Percentiles rank a stretch among this genome's conserved stretches.
Evolutionary conservation across 1,140 invertebrate species (phyloP).

Genomic region (Trypoxylus dichotomus): DNA sequence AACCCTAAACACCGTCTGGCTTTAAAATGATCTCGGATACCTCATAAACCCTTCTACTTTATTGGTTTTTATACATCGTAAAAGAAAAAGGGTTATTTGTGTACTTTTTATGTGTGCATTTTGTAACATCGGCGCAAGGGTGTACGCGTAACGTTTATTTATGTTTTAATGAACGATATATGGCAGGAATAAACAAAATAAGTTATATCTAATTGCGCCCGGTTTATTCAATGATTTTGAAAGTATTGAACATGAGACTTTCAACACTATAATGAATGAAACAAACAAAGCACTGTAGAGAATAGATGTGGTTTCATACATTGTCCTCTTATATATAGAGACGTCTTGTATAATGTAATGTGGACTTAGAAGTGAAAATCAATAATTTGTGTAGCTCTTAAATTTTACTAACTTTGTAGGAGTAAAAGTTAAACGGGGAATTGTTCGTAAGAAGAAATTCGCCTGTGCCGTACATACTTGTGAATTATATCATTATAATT

Average conservation of each 20-base stretch:
- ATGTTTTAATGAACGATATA: conserved; percentile 16
- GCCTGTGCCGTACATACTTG: too few relatives aligned
- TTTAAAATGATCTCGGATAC: conserved; percentile 18
- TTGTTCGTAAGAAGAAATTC: too few relatives aligned
- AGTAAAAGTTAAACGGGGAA: too few relatives aligned
- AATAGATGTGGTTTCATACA: too few relatives aligned
- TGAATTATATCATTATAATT: too few relatives aligned
- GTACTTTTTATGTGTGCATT: conserved; percentile 8
- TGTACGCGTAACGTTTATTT: conserved; percentile 6
- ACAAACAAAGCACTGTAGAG: too few relatives aligned
- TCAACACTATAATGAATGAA: too few relatives aligned
- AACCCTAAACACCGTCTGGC: conserved; percentile 19
- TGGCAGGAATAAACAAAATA: conserved; percentile 25
- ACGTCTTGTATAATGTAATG: too few relatives aligned
- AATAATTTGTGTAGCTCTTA: too few relatives aligned
- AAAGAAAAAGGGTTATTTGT: conserved; percentile 24
- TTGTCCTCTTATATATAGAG: too few relatives aligned
- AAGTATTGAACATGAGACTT: not conserved
- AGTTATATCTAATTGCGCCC: not conserved
- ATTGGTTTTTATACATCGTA: conserved; percentile 26
- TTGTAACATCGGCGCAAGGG: not conserved
- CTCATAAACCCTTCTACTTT: conserved; percentile 27
- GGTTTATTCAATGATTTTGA: not conserved
- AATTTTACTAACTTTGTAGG: too few relatives aligned
- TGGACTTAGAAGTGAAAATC: too few relatives aligned